Conservation (phyloP, 1,140 invertebrate species). For the Plectus sambesii region DNA sequence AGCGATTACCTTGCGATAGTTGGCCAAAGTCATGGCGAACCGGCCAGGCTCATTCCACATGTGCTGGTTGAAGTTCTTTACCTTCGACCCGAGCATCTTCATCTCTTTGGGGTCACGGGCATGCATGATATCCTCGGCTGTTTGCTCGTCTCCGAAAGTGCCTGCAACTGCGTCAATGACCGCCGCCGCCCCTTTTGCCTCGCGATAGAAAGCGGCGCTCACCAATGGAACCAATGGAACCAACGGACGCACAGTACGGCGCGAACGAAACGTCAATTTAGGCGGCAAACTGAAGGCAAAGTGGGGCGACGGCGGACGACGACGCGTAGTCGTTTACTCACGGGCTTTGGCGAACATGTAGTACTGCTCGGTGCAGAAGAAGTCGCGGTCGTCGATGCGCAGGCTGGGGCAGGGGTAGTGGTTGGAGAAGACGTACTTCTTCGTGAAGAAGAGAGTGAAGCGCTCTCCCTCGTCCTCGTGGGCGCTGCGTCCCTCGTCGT, state of each 20-base stretch:
- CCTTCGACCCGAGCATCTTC: slow-evolving; percentile 15
- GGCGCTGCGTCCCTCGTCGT: no score
- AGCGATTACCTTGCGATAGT: slow-evolving; percentile 8
- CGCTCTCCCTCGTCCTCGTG: no score
- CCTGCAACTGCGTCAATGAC: background rate
- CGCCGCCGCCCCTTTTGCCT: no score
- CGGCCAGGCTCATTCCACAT: slow-evolving; percentile 13
- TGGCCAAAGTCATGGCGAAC: slow-evolving; percentile 16
- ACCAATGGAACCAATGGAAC: no score
- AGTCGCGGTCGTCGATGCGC: background rate
- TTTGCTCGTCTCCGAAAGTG: slow-evolving; percentile 13
- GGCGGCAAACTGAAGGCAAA: no score
- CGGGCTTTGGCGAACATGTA: slow-evolving; percentile 20
- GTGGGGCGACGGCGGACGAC: no score
- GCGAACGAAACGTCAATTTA: no score
- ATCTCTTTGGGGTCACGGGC: slow-evolving; percentile 16
- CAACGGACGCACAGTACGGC: no score
- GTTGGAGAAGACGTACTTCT: slow-evolving; percentile 19
- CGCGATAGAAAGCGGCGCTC: no score
- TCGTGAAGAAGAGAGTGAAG: slow-evolving; percentile 21
- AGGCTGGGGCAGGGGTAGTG: slow-evolving; percentile 14
- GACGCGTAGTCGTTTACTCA: no score
- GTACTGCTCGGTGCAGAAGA: slow-evolving; percentile 22
- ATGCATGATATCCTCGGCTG: slow-evolving; percentile 10
- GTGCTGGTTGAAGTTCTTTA: slow-evolving; percentile 10